phyloP scores from a whole-genome alignment of 2,888 invertebrate species.

The Steinernema carpocapsae region DNA sequence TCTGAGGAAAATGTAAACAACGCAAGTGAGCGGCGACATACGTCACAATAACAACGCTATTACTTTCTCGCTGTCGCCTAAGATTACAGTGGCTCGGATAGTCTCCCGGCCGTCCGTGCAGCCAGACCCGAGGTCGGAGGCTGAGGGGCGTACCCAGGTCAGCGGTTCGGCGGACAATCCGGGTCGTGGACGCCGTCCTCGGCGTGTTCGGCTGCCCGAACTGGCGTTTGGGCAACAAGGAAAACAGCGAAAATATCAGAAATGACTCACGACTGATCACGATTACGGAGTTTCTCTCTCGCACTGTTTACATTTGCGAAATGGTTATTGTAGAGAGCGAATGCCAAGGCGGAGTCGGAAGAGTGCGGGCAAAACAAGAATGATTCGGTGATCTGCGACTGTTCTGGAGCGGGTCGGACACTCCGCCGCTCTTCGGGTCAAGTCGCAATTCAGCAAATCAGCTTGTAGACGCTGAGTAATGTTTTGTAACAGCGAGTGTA shows the following conservation, averaged over 20 bases:
- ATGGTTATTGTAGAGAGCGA: neutral
- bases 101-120: neutral
- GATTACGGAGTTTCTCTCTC: neutral
- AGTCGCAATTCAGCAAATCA: neutral
- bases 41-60: slow-evolving; percentile 33
- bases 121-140: neutral
- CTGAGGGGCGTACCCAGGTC: neutral
- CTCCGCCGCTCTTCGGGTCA: neutral
- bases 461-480: too few species aligned
- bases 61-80: slow-evolving; percentile 5
- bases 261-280: slow-evolving; percentile 4
- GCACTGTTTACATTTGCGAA: neutral
- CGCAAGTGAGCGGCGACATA: slow-evolving; percentile 12
- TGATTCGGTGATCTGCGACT: neutral
- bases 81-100: slow-evolving; percentile 17
- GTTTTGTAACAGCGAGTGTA: neutral
- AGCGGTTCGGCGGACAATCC: neutral
- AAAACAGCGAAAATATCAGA: neutral
- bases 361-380: slow-evolving; percentile 1
- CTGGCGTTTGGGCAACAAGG: neutral
- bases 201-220: neutral
- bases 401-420: neutral
- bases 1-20: slow-evolving; percentile 27
- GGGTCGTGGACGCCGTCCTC: neutral
- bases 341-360: slow-evolving; percentile 17